phyloP scores from a whole-genome alignment of 2,888 invertebrate genomes.

The Sminthurides aquaticus region DNA sequence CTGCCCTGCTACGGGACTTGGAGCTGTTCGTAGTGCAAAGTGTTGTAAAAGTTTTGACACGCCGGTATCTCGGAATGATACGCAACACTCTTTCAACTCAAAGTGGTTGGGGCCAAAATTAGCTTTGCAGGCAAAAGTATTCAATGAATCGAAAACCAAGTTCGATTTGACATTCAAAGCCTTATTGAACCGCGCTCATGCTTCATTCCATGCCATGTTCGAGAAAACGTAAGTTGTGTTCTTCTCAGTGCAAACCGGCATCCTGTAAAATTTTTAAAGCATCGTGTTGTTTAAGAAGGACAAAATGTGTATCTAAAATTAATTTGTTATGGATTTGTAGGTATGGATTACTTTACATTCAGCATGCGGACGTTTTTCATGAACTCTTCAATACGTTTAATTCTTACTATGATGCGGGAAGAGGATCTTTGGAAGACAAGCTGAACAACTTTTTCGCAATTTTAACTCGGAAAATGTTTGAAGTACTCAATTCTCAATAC shows the following conservation, averaged over 20 bases:
- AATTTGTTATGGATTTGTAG: too few relatives aligned
- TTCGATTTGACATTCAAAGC: slow-evolving; percentile 43
- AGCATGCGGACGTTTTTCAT: slow-evolving; percentile 85
- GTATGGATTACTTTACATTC: slow-evolving; percentile 89
- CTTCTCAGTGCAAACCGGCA: too few relatives aligned
- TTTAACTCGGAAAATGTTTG: slow-evolving; percentile 92
- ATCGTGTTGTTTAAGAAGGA: too few relatives aligned
- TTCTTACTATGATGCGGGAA: slow-evolving; percentile 76
- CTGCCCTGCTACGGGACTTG: slow-evolving; percentile 24
- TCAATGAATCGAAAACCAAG: slow-evolving; percentile 39
- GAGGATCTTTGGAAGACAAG: slow-evolving; percentile 73
- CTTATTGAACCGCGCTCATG: slow-evolving; percentile 38
- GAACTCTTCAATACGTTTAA: slow-evolving; percentile 84
- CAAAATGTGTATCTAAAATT: too few relatives aligned
- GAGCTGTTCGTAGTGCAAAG: slow-evolving; percentile 27
- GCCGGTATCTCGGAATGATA: slow-evolving; percentile 26
- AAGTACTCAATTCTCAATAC: slow-evolving; percentile 87
- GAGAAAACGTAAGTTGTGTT: slow-evolving; percentile 59
- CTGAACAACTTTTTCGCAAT: slow-evolving; percentile 89
- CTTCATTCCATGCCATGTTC: slow-evolving; percentile 88
- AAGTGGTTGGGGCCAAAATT: slow-evolving; percentile 42
- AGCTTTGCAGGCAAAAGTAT: slow-evolving; percentile 29
- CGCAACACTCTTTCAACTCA: slow-evolving; percentile 29
- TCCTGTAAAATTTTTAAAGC: too few relatives aligned
- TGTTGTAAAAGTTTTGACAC: slow-evolving; percentile 39